Percentiles rank a stretch among this genome's conserved stretches.
phyloP scores from a whole-genome alignment of 2,888 invertebrate genomes.

The Scaptomyza caliginosa region DNA sequence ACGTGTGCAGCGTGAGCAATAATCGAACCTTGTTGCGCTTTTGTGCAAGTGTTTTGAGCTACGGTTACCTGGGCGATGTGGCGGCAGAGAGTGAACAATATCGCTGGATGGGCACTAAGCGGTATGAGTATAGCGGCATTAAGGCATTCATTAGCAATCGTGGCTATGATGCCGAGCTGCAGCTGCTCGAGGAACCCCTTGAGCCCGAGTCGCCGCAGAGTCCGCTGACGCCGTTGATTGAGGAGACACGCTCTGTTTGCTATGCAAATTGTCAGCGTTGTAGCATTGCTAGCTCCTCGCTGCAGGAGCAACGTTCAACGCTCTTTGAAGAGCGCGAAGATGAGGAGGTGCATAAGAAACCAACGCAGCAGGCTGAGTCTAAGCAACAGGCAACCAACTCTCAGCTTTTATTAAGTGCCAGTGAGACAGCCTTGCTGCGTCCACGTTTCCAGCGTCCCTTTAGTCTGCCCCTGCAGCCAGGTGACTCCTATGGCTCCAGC shows the following conservation, averaged over 20 bases:
- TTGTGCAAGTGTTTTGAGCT: constrained; percentile 91
- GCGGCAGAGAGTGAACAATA: constrained; percentile 91
- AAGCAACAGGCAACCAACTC: neutral
- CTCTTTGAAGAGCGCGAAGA: constrained; percentile 14
- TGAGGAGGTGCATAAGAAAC: constrained; percentile 4
- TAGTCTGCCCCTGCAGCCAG: constrained; percentile 36
- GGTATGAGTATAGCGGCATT: constrained; percentile 91
- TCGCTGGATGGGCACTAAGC: constrained; percentile 93
- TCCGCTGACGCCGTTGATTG: constrained; percentile 29
- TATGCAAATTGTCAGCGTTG: constrained; percentile 75
- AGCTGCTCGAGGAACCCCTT: constrained; percentile 79
- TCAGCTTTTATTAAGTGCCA: constrained; percentile 24
- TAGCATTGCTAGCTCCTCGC: constrained; percentile 63
- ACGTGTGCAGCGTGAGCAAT: constrained; percentile 89
- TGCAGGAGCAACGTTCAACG: constrained; percentile 57
- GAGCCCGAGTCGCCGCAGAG: constrained; percentile 74
- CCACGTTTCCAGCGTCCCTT: constrained; percentile 41
- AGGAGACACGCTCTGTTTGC: constrained; percentile 60
- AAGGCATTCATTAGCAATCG: constrained; percentile 87
- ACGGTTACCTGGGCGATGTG: constrained; percentile 94
- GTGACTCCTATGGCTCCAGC: constrained; percentile 23
- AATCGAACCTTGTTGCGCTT: constrained; percentile 87
- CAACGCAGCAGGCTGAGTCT: neutral
- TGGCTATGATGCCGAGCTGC: constrained; percentile 88
- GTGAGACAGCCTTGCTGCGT: constrained; percentile 52